phyloP scores from a whole-genome alignment of 2,888 invertebrate genomes.

The Tortrix viridana region DNA sequence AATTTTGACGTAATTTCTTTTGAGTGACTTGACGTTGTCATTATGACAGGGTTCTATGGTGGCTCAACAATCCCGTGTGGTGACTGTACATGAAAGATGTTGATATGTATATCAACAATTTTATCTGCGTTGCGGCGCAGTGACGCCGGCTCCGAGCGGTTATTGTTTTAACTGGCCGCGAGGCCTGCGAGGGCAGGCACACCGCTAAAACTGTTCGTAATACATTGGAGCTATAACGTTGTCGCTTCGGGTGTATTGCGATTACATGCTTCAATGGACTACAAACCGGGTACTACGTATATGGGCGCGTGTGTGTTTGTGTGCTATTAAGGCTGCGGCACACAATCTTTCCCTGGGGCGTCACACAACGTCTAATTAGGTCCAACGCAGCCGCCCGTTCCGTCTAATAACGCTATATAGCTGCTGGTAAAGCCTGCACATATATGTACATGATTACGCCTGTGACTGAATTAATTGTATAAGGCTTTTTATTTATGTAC shows the following conservation, averaged over 20 bases:
- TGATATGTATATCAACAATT: conserved; percentile 22
- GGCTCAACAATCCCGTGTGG: no score
- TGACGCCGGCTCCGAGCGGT: conserved; percentile 7
- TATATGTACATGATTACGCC: neutral
- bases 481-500: no score
- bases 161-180: conserved; percentile 15
- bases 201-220: no score
- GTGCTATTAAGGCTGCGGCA: conserved; percentile 12
- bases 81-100: no score
- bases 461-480: neutral
- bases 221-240: no score
- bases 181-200: conserved; percentile 10
- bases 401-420: conserved; percentile 18
- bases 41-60: no score
- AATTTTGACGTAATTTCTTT: no score
- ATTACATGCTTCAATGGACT: no score
- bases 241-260: no score
- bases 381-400: conserved; percentile 19
- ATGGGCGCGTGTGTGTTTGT: no score
- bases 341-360: conserved; percentile 32
- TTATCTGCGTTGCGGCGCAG: conserved; percentile 6
- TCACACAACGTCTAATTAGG: conserved; percentile 36
- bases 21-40: no score
- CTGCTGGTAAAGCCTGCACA: conserved; percentile 10
- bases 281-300: no score